These are phyloP conservation scores for Fopius arisanus DNA, from an alignment of 1,140 invertebrate species.

Conservation along the genomic window DNA sequence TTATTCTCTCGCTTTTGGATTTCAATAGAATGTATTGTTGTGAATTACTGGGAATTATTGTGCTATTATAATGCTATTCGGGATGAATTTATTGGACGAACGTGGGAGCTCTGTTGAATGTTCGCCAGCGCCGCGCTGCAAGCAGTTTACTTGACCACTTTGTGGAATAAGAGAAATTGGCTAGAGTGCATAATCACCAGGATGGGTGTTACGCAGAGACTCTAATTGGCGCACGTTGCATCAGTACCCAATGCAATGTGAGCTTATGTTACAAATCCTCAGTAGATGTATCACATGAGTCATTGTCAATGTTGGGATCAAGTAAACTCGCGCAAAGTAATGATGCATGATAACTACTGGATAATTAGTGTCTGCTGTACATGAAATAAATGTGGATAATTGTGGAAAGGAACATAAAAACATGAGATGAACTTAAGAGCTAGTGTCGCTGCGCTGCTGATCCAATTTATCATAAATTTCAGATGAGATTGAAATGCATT, in stretches of 20 bases:
- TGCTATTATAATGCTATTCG: background rate
- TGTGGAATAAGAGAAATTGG: background rate
- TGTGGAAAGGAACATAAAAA: conserved; percentile 46
- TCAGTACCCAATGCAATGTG: conserved; percentile 2
- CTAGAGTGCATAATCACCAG: background rate
- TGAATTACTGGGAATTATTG: no score
- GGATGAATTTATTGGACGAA: conserved; percentile 14
- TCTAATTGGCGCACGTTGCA: background rate
- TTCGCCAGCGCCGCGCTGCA: conserved; percentile 57
- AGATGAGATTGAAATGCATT: background rate
- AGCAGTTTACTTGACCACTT: conserved; percentile 56
- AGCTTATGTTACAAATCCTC: background rate
- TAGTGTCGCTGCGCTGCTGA: conserved; percentile 49
- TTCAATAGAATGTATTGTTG: no score
- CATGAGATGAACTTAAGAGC: conserved; percentile 41
- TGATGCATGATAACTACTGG: conserved; percentile 27
- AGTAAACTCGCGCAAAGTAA: conserved; percentile 57
- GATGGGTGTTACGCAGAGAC: background rate
- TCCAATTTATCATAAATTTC: conserved; percentile 41
- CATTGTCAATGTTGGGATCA: conserved; percentile 40
- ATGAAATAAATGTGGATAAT: conserved; percentile 20
- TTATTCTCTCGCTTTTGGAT: no score
- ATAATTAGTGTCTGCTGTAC: conserved; percentile 26
- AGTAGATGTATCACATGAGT: background rate
- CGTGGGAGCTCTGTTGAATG: conserved; percentile 2